Conservation (phyloP, 1,140 invertebrate genomes). For the Listronotus bonariensis region DNA sequence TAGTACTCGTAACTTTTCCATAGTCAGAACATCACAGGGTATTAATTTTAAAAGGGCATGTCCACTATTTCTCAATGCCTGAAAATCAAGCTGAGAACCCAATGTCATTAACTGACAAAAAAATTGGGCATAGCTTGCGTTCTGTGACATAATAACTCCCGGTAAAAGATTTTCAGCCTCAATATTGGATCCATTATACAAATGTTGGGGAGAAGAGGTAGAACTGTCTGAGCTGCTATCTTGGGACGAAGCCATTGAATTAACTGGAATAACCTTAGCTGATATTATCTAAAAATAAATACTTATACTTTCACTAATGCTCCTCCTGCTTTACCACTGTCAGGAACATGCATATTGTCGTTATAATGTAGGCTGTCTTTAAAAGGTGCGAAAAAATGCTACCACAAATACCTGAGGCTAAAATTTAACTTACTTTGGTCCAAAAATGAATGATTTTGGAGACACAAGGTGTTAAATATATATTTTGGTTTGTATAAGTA, state of each 20-base stretch:
- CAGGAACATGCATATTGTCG: no score
- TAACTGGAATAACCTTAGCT: slow-evolving; percentile 82
- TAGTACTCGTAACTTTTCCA: slow-evolving; percentile 66
- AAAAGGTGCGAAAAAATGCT: no score
- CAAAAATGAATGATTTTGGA: no score
- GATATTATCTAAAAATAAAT: slow-evolving; percentile 69
- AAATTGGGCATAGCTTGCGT: slow-evolving; percentile 81
- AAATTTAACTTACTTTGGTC: no score
- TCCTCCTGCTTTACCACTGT: no score
- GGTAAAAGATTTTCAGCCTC: slow-evolving; percentile 89
- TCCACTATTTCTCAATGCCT: slow-evolving; percentile 82
- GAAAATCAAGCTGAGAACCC: slow-evolving; percentile 79
- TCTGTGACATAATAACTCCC: slow-evolving; percentile 79
- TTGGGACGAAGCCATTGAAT: slow-evolving; percentile 81
- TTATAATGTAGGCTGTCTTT: no score
- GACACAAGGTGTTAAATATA: no score
- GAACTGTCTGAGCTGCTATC: slow-evolving; percentile 68
- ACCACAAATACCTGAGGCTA: no score
- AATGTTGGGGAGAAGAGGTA: slow-evolving; percentile 83
- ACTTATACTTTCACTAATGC: no score
- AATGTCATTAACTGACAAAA: slow-evolving; percentile 90
- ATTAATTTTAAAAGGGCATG: slow-evolving; percentile 86
- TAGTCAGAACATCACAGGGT: slow-evolving; percentile 81
- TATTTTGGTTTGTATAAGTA: no score
- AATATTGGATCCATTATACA: slow-evolving; percentile 74